Evolutionary conservation across 1,140 invertebrate species (phyloP).

Genomic region (Phymorhynchus buccinoides): DNA sequence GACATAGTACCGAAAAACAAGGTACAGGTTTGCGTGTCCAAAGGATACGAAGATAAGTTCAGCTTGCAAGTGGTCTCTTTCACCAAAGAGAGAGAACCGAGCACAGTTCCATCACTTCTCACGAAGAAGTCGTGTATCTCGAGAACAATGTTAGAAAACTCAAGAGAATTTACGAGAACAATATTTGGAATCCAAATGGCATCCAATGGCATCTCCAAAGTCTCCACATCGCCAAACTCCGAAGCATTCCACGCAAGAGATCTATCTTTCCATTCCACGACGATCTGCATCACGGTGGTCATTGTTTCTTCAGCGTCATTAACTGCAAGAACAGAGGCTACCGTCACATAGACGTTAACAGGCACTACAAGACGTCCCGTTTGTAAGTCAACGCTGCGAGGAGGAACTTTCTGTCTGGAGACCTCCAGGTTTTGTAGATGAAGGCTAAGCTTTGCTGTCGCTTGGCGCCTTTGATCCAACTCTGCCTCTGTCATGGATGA

Average conservation of each 20-base stretch:
- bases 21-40: slow-evolving; percentile 40
- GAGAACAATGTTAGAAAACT: slow-evolving; percentile 21
- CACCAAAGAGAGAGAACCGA: slow-evolving; percentile 50
- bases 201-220: slow-evolving; percentile 73
- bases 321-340: neutral
- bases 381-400: neutral
- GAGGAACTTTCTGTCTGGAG: neutral
- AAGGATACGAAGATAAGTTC: slow-evolving; percentile 47
- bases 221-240: slow-evolving; percentile 71
- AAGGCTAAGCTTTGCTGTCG: neutral
- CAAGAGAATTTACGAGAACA: slow-evolving; percentile 73
- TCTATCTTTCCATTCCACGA: slow-evolving; percentile 73
- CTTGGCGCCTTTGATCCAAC: neutral
- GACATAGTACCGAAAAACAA: slow-evolving; percentile 9
- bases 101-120: slow-evolving; percentile 40
- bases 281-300: slow-evolving; percentile 34
- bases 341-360: neutral
- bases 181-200: slow-evolving; percentile 76
- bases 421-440: neutral
- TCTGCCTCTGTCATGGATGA: neutral
- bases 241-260: slow-evolving; percentile 73
- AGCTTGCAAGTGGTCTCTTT: slow-evolving; percentile 42
- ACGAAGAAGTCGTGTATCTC: neutral
- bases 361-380: neutral
- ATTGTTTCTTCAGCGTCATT: slow-evolving; percentile 37